These are phyloP conservation scores for Glyphotaelius pellucidus DNA, from an alignment of 2,888 invertebrate genomes.

Conservation along the genomic window DNA sequence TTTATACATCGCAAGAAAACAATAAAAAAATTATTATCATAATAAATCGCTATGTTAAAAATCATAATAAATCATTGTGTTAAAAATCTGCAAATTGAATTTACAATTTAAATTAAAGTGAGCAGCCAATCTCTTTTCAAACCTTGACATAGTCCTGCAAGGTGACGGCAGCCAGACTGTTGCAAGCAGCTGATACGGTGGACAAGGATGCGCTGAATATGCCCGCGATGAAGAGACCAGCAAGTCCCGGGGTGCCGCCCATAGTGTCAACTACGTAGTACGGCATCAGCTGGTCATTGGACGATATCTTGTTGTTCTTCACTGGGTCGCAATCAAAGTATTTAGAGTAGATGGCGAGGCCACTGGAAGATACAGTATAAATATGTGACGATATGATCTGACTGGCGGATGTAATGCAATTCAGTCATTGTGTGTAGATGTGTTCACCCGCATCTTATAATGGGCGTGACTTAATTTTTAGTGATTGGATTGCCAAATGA, in stretches of 20 bases:
- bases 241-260: slow-evolving; percentile 85
- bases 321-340: slow-evolving; percentile 91
- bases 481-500: too few relatives aligned
- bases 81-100: too few relatives aligned
- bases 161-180: slow-evolving; percentile 93
- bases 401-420: too few relatives aligned
- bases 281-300: slow-evolving; percentile 88
- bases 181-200: slow-evolving; percentile 93
- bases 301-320: slow-evolving; percentile 78
- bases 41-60: too few relatives aligned
- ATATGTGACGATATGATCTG: too few relatives aligned
- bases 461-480: too few relatives aligned
- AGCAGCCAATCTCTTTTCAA: neutral
- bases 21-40: too few relatives aligned
- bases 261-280: slow-evolving; percentile 87
- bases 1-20: too few relatives aligned
- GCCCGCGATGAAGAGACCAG: slow-evolving; percentile 93
- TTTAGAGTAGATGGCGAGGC: slow-evolving; percentile 90
- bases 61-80: too few relatives aligned
- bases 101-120: too few relatives aligned
- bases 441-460: too few relatives aligned
- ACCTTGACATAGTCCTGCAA: slow-evolving; percentile 89
- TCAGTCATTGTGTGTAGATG: too few relatives aligned
- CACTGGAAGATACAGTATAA: slow-evolving; percentile 76
- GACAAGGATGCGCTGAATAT: slow-evolving; percentile 95